These are phyloP conservation scores for Drosophila tropicalis DNA, from an alignment of 1,140 invertebrate species.

Conservation along the genomic window DNA sequence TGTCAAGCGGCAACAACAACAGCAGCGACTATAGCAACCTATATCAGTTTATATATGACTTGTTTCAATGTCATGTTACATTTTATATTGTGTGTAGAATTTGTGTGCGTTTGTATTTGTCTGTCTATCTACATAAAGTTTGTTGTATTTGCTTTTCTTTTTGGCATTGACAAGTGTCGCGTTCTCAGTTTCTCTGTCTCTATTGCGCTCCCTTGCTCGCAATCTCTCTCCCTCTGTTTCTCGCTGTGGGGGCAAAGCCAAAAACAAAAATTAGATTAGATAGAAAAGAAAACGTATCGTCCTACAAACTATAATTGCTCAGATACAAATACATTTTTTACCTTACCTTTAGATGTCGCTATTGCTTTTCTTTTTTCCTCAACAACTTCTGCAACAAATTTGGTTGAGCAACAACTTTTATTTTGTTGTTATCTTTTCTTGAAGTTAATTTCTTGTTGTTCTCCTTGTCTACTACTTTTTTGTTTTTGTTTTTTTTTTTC, in stretches of 20 bases:
- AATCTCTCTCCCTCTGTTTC: background rate
- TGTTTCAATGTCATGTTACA: constrained; percentile 78
- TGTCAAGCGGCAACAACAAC: constrained; percentile 29
- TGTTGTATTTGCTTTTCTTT: constrained; percentile 52
- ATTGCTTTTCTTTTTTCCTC: constrained; percentile 24
- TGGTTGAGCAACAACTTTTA: constrained; percentile 18
- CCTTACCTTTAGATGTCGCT: background rate
- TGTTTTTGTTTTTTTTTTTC: too few species aligned
- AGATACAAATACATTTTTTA: constrained; percentile 23
- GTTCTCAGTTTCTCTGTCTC: constrained; percentile 25
- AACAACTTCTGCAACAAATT: constrained; percentile 22
- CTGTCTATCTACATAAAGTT: constrained; percentile 50
- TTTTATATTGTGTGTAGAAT: constrained; percentile 36
- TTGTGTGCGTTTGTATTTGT: constrained; percentile 6
- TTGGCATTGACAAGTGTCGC: constrained; percentile 56
- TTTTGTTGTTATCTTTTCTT: constrained; percentile 8
- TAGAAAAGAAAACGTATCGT: constrained; percentile 33
- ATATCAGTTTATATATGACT: constrained; percentile 67
- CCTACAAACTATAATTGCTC: constrained; percentile 24
- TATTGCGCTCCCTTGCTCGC: background rate
- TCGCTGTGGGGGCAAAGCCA: constrained; percentile 33
- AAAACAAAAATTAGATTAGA: constrained; percentile 66
- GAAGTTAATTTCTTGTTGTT: constrained; percentile 7
- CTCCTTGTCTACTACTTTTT: background rate
- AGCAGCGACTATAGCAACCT: constrained; percentile 24